phyloP scores from a whole-genome alignment of 2,113 vertebrate genomes.

The Prochilodus magdalenae region DNA sequence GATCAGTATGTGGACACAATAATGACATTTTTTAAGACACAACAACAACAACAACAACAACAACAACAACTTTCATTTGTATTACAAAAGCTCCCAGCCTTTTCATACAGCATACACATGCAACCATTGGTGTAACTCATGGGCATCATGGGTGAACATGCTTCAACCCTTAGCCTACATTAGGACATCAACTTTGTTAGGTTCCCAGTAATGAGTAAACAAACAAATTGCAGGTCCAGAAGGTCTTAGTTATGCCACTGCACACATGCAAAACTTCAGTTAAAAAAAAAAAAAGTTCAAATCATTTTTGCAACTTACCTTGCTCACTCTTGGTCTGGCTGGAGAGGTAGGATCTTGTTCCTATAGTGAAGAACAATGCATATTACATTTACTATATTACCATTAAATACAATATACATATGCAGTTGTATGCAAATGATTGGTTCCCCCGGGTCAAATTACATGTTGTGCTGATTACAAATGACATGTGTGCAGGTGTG shows the following conservation, averaged over 20 bases:
- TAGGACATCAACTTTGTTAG: too few relatives aligned
- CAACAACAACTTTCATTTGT: neutral
- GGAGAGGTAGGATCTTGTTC: slow-evolving; percentile 51
- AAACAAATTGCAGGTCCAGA: too few relatives aligned
- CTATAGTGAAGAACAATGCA: slow-evolving; percentile 57
- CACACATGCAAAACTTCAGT: neutral
- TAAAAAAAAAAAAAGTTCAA: slow-evolving; percentile 12
- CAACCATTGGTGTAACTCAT: neutral
- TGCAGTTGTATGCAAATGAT: too few relatives aligned
- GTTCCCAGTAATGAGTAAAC: too few relatives aligned
- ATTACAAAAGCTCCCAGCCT: neutral
- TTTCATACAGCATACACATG: neutral
- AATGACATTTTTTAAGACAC: neutral
- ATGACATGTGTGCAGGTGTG: too few relatives aligned
- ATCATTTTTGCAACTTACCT: slow-evolving; percentile 63
- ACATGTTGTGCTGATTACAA: neutral
- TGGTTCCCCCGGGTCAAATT: too few relatives aligned
- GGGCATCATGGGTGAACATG: too few relatives aligned
- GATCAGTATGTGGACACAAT: neutral
- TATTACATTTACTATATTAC: neutral
- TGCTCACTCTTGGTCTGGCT: slow-evolving; percentile 56
- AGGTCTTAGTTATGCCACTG: neutral
- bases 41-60: too few relatives aligned
- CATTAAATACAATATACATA: too few relatives aligned
- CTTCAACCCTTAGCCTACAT: too few relatives aligned